Conservation (phyloP, 1,140 invertebrate genomes). For the Teleogryllus occipitalis region DNA sequence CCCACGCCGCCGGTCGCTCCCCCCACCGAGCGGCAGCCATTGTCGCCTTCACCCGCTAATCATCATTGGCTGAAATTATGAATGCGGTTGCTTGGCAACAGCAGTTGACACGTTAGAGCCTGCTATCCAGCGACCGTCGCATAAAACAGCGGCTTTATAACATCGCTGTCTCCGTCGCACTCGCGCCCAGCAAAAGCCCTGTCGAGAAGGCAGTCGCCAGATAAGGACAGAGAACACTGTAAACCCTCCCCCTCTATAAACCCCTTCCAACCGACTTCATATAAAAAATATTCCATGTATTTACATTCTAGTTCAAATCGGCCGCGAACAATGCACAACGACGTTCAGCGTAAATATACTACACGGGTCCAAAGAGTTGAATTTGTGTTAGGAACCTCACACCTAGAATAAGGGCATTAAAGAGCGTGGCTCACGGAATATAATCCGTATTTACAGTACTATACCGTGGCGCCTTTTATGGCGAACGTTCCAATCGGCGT, state of each 20-base stretch:
- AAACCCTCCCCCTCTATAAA: background rate
- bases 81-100: slow-evolving; percentile 13
- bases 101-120: slow-evolving; percentile 7
- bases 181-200: background rate
- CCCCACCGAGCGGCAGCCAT: slow-evolving; percentile 1
- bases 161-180: background rate
- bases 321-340: background rate
- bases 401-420: background rate
- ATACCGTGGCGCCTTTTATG: background rate
- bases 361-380: background rate
- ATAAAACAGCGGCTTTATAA: background rate
- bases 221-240: background rate
- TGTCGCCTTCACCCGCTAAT: slow-evolving; percentile 16
- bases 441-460: background rate
- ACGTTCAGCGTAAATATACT: background rate
- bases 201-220: background rate
- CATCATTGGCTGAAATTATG: slow-evolving; percentile 18
- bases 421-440: background rate
- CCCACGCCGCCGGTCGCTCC: background rate
- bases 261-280: background rate
- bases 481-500: background rate
- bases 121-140: background rate
- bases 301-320: background rate
- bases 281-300: background rate
- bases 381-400: background rate